Evolutionary conservation across 2,888 invertebrate genomes (phyloP).

Genomic region (Myopa tessellatipennis): DNA sequence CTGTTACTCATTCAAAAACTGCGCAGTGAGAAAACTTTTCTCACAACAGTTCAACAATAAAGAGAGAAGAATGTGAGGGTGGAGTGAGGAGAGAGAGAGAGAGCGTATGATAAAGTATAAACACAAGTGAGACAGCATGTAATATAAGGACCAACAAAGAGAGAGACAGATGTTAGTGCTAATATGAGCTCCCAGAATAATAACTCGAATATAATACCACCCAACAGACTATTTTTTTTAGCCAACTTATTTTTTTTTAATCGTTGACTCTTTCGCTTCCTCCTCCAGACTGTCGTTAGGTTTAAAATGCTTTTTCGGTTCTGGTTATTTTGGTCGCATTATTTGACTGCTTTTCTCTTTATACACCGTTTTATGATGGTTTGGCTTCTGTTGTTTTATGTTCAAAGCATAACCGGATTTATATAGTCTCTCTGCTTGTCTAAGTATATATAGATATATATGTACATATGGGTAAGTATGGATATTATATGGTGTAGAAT

Average conservation of each 20-base stretch:
- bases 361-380: conserved; percentile 36
- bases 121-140: background rate
- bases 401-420: too few relatives aligned
- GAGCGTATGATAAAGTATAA: background rate
- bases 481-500: conserved; percentile 45
- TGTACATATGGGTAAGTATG: too few relatives aligned
- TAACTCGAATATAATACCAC: background rate
- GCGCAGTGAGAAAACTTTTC: conserved; percentile 29
- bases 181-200: background rate
- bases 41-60: background rate
- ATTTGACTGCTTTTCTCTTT: conserved; percentile 48
- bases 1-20: conserved; percentile 18
- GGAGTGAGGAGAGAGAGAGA: background rate
- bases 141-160: background rate
- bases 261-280: background rate
- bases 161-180: background rate
- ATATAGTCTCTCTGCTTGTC: too few relatives aligned
- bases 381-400: conserved; percentile 36
- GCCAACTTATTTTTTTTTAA: conserved; percentile 9
- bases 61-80: background rate
- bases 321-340: conserved; percentile 53
- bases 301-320: conserved; percentile 38
- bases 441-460: too few relatives aligned
- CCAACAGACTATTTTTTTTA: background rate
- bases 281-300: background rate